phyloP scores from a whole-genome alignment of 2,888 invertebrate genomes.

The Timema cristinae region DNA sequence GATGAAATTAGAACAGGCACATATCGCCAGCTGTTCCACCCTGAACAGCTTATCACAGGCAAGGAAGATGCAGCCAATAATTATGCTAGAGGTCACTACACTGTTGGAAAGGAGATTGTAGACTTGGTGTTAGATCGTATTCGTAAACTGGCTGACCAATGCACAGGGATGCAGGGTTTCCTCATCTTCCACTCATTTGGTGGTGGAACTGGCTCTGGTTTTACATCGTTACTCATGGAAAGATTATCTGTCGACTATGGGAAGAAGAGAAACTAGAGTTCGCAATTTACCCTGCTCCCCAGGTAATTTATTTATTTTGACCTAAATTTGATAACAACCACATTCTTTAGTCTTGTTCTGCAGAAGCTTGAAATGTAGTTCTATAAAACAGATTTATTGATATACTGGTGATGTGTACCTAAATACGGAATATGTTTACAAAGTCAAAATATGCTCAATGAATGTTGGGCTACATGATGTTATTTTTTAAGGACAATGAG shows the following conservation, averaged over 20 bases:
- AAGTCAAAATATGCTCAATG: no score
- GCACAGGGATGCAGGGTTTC: constrained; percentile 51
- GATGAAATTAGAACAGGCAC: constrained; percentile 76
- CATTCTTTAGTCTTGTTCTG: no score
- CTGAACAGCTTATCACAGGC: constrained; percentile 16
- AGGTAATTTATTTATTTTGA: constrained; percentile 35
- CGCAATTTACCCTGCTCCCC: constrained; percentile 93
- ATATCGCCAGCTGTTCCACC: no score
- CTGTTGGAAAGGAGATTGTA: constrained; percentile 51
- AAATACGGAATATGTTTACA: no score
- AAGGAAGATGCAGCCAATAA: constrained; percentile 28
- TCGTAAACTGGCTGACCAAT: constrained; percentile 48
- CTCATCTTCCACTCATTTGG: constrained; percentile 57
- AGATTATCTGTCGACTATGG: constrained; percentile 57
- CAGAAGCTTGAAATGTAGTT: no score
- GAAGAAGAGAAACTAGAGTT: constrained; percentile 59
- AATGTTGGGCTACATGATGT: no score
- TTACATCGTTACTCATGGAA: constrained; percentile 58
- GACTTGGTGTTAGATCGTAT: constrained; percentile 46
- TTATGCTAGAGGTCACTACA: constrained; percentile 52
- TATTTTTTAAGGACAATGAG: no score
- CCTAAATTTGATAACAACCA: no score
- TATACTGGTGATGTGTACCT: no score
- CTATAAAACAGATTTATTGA: no score
- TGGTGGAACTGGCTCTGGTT: constrained; percentile 55